These are phyloP conservation scores for Gulo gulo DNA, from an alignment of 2,113 vertebrate genomes.

Conservation along the genomic window DNA sequence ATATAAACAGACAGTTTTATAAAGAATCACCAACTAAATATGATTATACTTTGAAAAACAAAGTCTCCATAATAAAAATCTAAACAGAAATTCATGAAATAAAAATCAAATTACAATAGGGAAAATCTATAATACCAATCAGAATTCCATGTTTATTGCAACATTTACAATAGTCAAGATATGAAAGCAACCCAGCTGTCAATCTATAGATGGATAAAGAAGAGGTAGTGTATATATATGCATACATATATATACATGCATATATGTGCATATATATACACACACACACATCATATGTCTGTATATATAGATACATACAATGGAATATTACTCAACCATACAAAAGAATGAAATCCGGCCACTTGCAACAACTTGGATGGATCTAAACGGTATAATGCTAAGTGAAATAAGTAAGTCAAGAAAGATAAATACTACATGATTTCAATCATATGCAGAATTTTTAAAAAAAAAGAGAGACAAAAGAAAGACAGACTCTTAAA, in stretches of 20 bases:
- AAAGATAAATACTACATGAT: neutral
- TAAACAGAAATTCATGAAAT: conserved; percentile 22
- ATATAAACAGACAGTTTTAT: neutral
- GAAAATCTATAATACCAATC: neutral
- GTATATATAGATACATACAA: neutral
- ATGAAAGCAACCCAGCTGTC: neutral
- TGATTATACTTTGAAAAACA: conserved; percentile 5
- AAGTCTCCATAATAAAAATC: conserved; percentile 8
- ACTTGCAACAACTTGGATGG: neutral
- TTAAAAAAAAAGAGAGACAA: neutral
- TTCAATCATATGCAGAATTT: neutral
- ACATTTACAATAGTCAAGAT: neutral
- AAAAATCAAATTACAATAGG: neutral
- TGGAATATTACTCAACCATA: neutral
- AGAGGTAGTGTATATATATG: neutral
- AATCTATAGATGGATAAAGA: neutral
- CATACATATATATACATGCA: neutral
- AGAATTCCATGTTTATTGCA: neutral
- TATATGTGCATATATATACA: neutral
- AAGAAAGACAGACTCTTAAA: neutral
- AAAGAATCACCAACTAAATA: conserved; percentile 5
- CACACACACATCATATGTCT: neutral
- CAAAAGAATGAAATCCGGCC: neutral
- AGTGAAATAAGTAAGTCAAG: neutral
- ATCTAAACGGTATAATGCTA: neutral